Evolutionary conservation across 2,888 invertebrate genomes (phyloP).

Genomic region (Hyalella azteca): DNA sequence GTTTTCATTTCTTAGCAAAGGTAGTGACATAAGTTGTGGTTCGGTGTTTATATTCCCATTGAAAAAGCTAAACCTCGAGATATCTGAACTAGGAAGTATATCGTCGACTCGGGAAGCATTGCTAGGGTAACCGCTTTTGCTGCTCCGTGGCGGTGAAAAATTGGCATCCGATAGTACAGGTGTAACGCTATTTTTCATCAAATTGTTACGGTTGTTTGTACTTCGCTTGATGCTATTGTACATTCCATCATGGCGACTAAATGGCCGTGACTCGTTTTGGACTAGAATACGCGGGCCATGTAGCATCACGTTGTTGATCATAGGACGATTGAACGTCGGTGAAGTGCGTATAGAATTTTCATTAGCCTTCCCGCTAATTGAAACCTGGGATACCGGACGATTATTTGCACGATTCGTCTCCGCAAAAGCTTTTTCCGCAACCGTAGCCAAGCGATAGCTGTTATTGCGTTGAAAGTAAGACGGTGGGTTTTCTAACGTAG

Average conservation of each 20-base stretch:
- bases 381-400: not conserved
- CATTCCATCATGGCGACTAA: slow-evolving; percentile 19
- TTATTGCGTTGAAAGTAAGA: slow-evolving; percentile 55
- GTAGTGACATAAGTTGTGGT: too few relatives aligned
- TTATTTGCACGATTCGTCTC: slow-evolving; percentile 23
- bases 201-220: not conserved
- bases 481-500: not conserved
- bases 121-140: not conserved
- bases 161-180: not conserved
- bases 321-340: slow-evolving; percentile 34
- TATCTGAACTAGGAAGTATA: not conserved
- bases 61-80: not conserved
- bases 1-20: too few relatives aligned
- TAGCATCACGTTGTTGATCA: slow-evolving; percentile 47
- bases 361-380: not conserved
- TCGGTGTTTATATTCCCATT: not conserved
- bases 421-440: slow-evolving; percentile 49
- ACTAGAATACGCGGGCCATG: slow-evolving; percentile 48
- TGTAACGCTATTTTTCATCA: not conserved
- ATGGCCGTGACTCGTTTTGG: not conserved
- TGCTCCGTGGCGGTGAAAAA: not conserved
- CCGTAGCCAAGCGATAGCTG: slow-evolving; percentile 56
- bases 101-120: not conserved
- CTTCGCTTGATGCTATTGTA: slow-evolving; percentile 10
- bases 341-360: not conserved